phyloP scores from a whole-genome alignment of 53 echinoderm and acorn worm genomes.

The Pentamera pediparva region DNA sequence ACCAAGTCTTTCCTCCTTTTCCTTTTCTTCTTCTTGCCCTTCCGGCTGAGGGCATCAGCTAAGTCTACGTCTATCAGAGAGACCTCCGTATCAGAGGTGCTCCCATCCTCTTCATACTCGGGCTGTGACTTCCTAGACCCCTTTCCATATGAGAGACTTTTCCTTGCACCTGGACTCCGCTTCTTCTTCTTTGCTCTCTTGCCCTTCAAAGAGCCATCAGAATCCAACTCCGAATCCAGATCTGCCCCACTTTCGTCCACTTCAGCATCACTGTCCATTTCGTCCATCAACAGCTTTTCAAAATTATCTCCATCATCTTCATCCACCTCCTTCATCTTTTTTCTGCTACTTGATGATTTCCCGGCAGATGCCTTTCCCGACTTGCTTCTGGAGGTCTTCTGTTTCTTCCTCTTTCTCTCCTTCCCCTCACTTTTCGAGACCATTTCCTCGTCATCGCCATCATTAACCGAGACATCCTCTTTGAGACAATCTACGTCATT shows the following conservation, averaged over 20 bases:
- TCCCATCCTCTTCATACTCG: background rate
- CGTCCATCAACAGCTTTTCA: slow-evolving; percentile 11
- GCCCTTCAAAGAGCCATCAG: background rate
- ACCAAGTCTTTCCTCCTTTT: slow-evolving; percentile 8
- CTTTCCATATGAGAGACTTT: background rate
- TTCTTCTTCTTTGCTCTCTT: background rate
- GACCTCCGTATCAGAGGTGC: slow-evolving; percentile 27
- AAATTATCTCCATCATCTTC: slow-evolving; percentile 19
- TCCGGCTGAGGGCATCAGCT: slow-evolving; percentile 11
- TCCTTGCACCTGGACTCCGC: background rate
- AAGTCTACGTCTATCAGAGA: slow-evolving; percentile 13
- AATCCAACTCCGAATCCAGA: background rate
- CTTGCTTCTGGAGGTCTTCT: background rate
- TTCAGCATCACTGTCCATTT: background rate
- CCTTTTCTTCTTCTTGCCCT: slow-evolving; percentile 36
- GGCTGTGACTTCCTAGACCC: slow-evolving; percentile 2
- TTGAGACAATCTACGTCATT: background rate
- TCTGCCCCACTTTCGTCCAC: background rate
- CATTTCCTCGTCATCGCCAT: background rate
- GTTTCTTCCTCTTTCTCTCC: background rate
- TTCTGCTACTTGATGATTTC: no score
- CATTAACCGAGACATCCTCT: background rate
- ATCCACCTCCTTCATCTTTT: background rate
- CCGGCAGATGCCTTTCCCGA: no score
- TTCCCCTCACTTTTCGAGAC: background rate